Evolutionary conservation across 2,113 vertebrate genomes (phyloP).

Genomic region (Psilopogon haemacephalus): DNA sequence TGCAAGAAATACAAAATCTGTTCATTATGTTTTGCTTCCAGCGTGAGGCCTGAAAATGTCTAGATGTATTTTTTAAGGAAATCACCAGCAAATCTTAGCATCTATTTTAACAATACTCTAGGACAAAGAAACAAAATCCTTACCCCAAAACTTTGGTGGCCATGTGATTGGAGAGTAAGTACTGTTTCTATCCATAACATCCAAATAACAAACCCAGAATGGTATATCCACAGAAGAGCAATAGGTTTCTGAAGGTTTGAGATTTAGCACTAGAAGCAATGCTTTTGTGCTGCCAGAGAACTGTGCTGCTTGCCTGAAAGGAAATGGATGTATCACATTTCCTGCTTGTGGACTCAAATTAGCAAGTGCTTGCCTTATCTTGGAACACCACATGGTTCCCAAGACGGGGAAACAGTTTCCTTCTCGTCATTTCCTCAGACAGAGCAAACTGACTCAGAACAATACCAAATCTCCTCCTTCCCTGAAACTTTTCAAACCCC

Average conservation of each 20-base stretch:
- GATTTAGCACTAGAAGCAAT: conserved; percentile 55
- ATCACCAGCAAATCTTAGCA: neutral
- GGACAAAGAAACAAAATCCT: conserved; percentile 57
- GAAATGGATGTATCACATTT: conserved; percentile 93
- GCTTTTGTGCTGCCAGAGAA: conserved; percentile 67
- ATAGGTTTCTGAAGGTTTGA: conserved; percentile 56
- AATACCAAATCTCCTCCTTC: conserved; percentile 56
- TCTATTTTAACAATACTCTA: neutral
- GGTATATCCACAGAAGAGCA: conserved; percentile 45
- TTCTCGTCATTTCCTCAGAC: conserved; percentile 86
- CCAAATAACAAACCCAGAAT: conserved; percentile 55
- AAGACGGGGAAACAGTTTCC: conserved; percentile 85
- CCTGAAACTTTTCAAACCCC: conserved; percentile 10
- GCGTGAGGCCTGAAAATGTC: neutral
- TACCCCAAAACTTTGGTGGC: conserved; percentile 83
- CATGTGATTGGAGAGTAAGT: conserved; percentile 68
- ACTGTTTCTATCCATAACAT: conserved; percentile 86
- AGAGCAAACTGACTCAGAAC: conserved; percentile 74
- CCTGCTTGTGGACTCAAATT: conserved; percentile 94
- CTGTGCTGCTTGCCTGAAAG: conserved; percentile 85
- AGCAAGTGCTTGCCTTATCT: conserved; percentile 93
- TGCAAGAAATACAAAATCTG: neutral
- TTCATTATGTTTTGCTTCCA: neutral
- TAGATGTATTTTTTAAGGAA: neutral
- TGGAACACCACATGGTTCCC: conserved; percentile 87